A percentile compares a stretch with the other conserved stretches of the same genome.
Conservation (phyloP, 2,888 invertebrate genomes). For the Melanotus villosus region DNA sequence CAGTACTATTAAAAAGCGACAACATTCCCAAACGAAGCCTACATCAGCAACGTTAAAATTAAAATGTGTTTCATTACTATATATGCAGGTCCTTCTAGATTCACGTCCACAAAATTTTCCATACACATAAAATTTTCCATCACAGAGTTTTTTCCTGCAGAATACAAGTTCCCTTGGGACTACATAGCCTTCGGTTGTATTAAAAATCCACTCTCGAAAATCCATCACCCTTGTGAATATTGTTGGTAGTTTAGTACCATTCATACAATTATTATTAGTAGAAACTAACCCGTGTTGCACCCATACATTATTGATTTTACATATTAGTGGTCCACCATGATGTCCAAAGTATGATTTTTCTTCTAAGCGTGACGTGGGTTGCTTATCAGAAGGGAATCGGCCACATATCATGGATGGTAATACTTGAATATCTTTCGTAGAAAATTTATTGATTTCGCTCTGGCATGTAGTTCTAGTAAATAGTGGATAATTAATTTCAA, state of each 20-base stretch:
- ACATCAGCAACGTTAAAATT: background rate
- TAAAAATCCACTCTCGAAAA: conserved; percentile 5
- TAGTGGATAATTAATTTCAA: background rate
- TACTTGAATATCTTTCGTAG: background rate
- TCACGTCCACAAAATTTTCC: conserved; percentile 4
- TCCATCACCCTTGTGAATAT: background rate
- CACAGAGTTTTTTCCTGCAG: conserved; percentile 9
- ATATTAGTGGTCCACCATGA: conserved; percentile 6
- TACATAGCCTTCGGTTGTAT: background rate
- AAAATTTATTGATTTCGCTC: background rate
- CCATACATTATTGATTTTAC: background rate
- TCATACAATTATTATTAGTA: background rate
- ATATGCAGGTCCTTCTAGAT: background rate
- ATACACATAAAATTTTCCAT: background rate
- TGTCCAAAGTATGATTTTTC: background rate
- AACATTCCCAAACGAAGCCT: no score
- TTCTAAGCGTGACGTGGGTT: background rate
- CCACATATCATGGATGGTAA: conserved; percentile 7
- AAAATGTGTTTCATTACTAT: background rate
- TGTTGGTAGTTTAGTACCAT: background rate
- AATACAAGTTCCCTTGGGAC: background rate
- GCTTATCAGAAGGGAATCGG: background rate
- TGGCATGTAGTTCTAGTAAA: background rate
- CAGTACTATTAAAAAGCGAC: no score
- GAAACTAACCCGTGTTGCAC: background rate